A percentile compares a stretch with the other conserved stretches of the same genome.
These are phyloP conservation scores for Euplexia lucipara DNA, from an alignment of 2,888 invertebrate genomes.

Conservation along the genomic window DNA sequence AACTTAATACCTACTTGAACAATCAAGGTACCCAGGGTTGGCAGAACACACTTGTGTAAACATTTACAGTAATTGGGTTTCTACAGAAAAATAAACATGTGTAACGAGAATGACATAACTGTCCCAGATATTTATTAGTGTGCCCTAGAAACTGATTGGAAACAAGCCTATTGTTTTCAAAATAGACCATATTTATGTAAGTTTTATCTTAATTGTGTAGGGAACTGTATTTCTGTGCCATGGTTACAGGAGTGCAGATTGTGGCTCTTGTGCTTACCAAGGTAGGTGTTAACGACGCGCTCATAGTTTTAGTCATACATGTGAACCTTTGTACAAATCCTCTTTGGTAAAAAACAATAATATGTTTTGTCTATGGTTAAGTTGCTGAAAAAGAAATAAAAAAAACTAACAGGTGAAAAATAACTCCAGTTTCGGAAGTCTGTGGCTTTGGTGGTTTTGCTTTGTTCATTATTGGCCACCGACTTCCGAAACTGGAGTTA, in stretches of 20 bases:
- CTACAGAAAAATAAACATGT: slow-evolving; percentile 21
- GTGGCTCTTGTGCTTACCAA: background rate
- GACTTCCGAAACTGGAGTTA: no score
- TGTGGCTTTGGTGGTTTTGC: no score
- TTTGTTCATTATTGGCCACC: no score
- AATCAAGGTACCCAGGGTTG: background rate
- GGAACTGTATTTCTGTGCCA: slow-evolving; percentile 37
- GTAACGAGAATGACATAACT: slow-evolving; percentile 36
- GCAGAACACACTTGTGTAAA: slow-evolving; percentile 45
- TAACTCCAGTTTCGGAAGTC: no score
- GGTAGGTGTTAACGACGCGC: no score
- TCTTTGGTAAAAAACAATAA: no score
- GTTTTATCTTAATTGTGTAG: slow-evolving; percentile 57
- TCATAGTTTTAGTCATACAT: no score
- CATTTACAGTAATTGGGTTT: slow-evolving; percentile 40
- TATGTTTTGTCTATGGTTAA: no score
- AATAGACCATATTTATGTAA: slow-evolving; percentile 46
- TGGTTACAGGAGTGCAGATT: slow-evolving; percentile 13
- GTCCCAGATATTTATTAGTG: slow-evolving; percentile 49
- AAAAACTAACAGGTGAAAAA: no score
- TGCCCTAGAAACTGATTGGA: slow-evolving; percentile 47
- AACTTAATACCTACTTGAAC: no score
- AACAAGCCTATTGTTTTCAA: slow-evolving; percentile 58
- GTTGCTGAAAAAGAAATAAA: no score
- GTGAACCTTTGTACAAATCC: no score